phyloP scores from a whole-genome alignment of 2,888 invertebrate genomes.

The Hofmannophila pseudospretella region DNA sequence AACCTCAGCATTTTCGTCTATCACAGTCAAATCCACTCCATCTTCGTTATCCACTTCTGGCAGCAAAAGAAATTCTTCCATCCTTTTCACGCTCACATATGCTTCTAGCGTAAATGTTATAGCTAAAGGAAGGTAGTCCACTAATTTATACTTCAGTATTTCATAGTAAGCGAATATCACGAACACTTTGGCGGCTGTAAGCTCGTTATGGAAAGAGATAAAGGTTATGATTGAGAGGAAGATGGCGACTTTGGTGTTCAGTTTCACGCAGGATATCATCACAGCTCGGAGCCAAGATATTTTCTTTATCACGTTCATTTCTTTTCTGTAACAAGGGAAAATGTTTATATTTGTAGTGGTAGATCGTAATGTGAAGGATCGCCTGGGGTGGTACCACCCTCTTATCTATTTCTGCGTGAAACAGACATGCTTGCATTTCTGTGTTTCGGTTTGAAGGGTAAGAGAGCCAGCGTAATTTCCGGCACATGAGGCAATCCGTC shows the following conservation, averaged over 20 bases:
- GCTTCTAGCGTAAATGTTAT: constrained; percentile 87
- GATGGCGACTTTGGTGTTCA: constrained; percentile 88
- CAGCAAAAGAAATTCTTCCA: constrained; percentile 80
- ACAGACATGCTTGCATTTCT: no score
- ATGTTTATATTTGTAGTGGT: no score
- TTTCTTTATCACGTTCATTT: constrained; percentile 82
- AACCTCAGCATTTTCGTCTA: constrained; percentile 35
- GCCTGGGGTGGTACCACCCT: no score
- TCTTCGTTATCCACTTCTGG: constrained; percentile 58
- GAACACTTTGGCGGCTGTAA: constrained; percentile 87
- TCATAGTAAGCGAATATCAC: constrained; percentile 90
- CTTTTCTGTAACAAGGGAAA: constrained; percentile 74
- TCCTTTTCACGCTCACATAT: constrained; percentile 83
- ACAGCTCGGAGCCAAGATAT: constrained; percentile 83
- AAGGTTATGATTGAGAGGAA: constrained; percentile 86
- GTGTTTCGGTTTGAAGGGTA: no score
- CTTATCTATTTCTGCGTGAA: no score
- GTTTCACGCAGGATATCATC: constrained; percentile 84
- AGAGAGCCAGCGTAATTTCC: no score
- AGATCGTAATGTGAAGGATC: no score
- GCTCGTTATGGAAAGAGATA: constrained; percentile 78
- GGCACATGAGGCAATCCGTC: no score
- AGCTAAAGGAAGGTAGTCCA: constrained; percentile 88
- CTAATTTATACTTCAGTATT: constrained; percentile 86
- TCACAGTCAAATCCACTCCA: constrained; percentile 47